Conservation (phyloP, 53 echinoderm and acorn worm species). For the Arbacia lixula region DNA sequence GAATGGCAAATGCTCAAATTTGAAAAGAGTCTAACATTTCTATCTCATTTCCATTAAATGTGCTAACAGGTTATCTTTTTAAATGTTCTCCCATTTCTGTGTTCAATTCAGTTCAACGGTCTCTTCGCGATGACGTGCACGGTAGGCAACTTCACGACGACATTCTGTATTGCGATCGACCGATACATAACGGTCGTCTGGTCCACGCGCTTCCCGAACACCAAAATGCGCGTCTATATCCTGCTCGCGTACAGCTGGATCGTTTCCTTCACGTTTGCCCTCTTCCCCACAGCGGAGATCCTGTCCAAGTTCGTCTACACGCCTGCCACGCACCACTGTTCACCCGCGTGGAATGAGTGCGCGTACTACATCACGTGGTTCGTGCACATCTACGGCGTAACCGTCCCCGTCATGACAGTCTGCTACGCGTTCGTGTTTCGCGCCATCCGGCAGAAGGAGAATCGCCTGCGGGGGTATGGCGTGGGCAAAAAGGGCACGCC, state of each 20-base stretch:
- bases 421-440: constrained; percentile 10
- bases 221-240: background rate
- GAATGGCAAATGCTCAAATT: no score
- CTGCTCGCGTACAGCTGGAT: constrained; percentile 11
- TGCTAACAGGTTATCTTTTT: no score
- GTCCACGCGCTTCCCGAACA: constrained; percentile 13
- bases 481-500: no score
- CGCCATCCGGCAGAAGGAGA: constrained; percentile 18
- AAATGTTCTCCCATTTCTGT: no score
- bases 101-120: constrained; percentile 1
- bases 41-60: no score
- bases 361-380: constrained; percentile 8
- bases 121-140: constrained; percentile 35
- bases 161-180: constrained; percentile 37
- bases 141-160: constrained; percentile 25
- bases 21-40: no score
- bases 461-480: no score
- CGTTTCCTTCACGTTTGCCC: background rate
- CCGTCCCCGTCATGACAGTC: constrained; percentile 34
- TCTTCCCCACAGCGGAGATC: background rate
- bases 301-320: constrained; percentile 27
- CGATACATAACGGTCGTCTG: constrained; percentile 43
- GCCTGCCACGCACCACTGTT: constrained; percentile 13
- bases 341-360: constrained; percentile 14
- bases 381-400: constrained; percentile 22